These are phyloP conservation scores for Betta splendens DNA, from an alignment of 2,797 vertebrate species.

Conservation along the genomic window DNA sequence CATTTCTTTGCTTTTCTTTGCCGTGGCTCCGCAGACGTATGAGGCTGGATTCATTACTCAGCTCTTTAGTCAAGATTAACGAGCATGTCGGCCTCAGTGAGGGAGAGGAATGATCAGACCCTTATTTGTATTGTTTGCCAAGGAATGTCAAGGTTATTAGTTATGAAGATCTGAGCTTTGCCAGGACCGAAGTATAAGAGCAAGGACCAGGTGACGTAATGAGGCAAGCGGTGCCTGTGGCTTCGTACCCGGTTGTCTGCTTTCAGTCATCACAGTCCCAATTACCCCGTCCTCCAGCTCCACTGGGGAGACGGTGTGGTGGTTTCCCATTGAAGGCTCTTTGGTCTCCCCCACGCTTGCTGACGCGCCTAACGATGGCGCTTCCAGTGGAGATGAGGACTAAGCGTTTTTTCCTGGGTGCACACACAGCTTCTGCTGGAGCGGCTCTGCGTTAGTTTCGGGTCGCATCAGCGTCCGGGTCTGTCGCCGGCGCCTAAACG, in stretches of 20 bases:
- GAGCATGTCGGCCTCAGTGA: constrained; percentile 68
- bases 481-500: constrained; percentile 22
- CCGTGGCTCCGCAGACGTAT: constrained; percentile 37
- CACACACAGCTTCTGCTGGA: constrained; percentile 10
- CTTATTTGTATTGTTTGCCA: constrained; percentile 74
- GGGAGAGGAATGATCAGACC: constrained; percentile 75
- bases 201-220: not conserved
- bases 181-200: constrained; percentile 19
- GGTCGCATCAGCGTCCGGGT: constrained; percentile 36
- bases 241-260: constrained; percentile 8
- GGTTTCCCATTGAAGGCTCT: constrained; percentile 30
- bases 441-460: constrained; percentile 41
- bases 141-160: constrained; percentile 57
- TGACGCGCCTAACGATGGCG: constrained; percentile 29
- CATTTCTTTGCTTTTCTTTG: constrained; percentile 39
- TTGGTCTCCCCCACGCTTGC: constrained; percentile 27
- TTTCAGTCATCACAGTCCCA: constrained; percentile 30
- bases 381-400: constrained; percentile 38
- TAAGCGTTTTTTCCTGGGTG: constrained; percentile 39
- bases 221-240: constrained; percentile 8
- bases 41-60: constrained; percentile 64
- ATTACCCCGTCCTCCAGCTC: constrained; percentile 41
- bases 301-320: constrained; percentile 22
- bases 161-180: constrained; percentile 42
- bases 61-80: constrained; percentile 82